Conservation (phyloP, 2,113 vertebrate species). For the Emberiza fucata region DNA sequence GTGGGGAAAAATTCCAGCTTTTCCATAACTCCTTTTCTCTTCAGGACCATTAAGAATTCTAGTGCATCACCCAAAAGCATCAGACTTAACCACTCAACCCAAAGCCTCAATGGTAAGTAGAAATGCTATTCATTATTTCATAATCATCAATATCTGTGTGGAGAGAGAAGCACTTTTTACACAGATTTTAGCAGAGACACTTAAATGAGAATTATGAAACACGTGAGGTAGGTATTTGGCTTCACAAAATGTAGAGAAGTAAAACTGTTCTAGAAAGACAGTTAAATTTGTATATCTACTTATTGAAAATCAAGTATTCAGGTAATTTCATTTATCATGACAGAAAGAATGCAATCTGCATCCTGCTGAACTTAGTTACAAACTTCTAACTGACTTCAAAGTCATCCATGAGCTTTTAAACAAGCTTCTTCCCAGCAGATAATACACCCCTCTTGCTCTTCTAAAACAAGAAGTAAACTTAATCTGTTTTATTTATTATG, state of each 20-base stretch:
- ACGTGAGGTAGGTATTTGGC: background rate
- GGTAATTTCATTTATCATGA: background rate
- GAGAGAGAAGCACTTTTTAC: background rate
- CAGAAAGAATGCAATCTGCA: background rate
- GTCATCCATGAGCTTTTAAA: background rate
- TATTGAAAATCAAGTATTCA: background rate
- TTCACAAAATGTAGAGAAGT: background rate
- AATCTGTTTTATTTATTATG: background rate
- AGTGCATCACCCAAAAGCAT: background rate
- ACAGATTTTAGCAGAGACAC: background rate
- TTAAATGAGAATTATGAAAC: background rate
- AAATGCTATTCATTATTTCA: background rate
- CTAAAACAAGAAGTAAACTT: background rate
- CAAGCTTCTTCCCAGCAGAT: background rate
- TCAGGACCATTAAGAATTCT: background rate
- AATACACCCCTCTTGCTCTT: background rate
- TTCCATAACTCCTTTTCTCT: background rate
- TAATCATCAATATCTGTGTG: background rate
- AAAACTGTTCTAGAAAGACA: background rate
- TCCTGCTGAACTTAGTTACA: background rate
- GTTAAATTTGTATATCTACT: background rate
- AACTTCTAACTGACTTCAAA: background rate
- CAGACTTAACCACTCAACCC: background rate
- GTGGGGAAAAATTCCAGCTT: fast-evolving
- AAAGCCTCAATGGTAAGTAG: background rate